A percentile compares a stretch with the other conserved stretches of the same genome.
These are phyloP conservation scores for Scaptomyza parva DNA, from an alignment of 2,888 invertebrate genomes.

Conservation along the genomic window DNA sequence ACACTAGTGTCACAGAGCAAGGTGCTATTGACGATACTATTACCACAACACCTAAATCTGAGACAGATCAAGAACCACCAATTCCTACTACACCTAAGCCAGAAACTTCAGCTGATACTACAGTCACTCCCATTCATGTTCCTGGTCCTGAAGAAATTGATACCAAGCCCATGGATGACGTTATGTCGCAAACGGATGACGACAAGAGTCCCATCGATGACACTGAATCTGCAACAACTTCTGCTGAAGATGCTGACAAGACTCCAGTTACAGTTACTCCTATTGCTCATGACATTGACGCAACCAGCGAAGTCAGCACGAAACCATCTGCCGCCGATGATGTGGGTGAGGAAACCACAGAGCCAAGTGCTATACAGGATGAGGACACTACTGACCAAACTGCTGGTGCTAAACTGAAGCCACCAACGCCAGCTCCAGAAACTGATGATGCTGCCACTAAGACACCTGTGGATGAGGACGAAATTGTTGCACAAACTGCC, in stretches of 20 bases:
- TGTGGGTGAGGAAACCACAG: constrained; percentile 63
- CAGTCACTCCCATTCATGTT: constrained; percentile 33
- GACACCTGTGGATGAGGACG: constrained; percentile 40
- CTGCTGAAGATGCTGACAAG: constrained; percentile 48
- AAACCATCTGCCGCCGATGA: constrained; percentile 49
- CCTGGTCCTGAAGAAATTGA: constrained; percentile 47
- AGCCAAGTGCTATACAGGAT: constrained; percentile 36
- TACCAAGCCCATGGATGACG: constrained; percentile 61
- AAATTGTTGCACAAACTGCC: constrained; percentile 38
- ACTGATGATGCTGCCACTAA: constrained; percentile 41
- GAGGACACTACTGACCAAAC: constrained; percentile 50
- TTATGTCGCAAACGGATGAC: constrained; percentile 52
- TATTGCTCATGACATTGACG: constrained; percentile 47
- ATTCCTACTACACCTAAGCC: constrained; percentile 34
- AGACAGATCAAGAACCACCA: constrained; percentile 38
- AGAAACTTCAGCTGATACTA: constrained; percentile 35
- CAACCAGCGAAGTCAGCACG: constrained; percentile 44
- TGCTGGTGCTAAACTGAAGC: constrained; percentile 54
- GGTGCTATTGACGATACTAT: constrained; percentile 1
- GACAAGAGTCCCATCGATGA: constrained; percentile 39
- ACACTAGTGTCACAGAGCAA: constrained; percentile 14
- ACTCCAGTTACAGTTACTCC: constrained; percentile 50
- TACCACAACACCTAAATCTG: constrained; percentile 42
- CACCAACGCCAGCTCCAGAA: constrained; percentile 36
- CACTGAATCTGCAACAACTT: constrained; percentile 38